Evolutionary conservation across 1,140 invertebrate genomes (phyloP).

Genomic region (Cotesia typhae): DNA sequence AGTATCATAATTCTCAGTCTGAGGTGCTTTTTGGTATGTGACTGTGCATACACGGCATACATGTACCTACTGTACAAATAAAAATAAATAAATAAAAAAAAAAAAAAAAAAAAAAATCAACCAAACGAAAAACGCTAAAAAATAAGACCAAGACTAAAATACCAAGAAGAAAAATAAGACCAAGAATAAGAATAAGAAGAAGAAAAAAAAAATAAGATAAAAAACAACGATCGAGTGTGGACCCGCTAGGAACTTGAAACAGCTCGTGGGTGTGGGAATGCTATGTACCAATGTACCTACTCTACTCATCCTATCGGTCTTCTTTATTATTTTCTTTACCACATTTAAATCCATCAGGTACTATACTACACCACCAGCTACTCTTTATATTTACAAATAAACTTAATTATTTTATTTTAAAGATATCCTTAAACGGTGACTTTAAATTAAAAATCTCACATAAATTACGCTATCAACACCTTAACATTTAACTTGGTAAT

Average conservation of each 20-base stretch:
- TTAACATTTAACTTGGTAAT: too few species aligned
- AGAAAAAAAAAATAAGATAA: conserved; percentile 5
- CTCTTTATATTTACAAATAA: too few species aligned
- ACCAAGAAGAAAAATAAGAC: too few species aligned
- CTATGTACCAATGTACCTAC: conserved; percentile 19
- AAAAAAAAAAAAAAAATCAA: background rate
- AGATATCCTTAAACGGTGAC: background rate
- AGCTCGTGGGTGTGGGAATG: conserved; percentile 33
- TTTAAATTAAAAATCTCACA: background rate
- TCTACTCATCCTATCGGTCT: background rate
- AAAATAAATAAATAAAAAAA: background rate
- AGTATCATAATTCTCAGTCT: conserved; percentile 8
- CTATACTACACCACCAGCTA: too few species aligned
- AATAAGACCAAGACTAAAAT: too few species aligned
- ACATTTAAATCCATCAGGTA: background rate
- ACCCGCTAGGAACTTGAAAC: conserved; percentile 19
- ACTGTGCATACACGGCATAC: conserved; percentile 17
- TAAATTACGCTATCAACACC: too few species aligned
- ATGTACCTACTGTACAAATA: conserved; percentile 33
- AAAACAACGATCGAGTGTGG: conserved; percentile 15
- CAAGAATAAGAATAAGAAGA: background rate
- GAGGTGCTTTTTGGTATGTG: conserved; percentile 23
- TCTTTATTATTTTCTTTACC: conserved; percentile 18
- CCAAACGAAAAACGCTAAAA: conserved; percentile 8
- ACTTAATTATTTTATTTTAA: too few species aligned